Percentiles rank a stretch among this genome's conserved stretches.
phyloP scores from a whole-genome alignment of 2,797 vertebrate species.

The Benthosema pterotum region DNA sequence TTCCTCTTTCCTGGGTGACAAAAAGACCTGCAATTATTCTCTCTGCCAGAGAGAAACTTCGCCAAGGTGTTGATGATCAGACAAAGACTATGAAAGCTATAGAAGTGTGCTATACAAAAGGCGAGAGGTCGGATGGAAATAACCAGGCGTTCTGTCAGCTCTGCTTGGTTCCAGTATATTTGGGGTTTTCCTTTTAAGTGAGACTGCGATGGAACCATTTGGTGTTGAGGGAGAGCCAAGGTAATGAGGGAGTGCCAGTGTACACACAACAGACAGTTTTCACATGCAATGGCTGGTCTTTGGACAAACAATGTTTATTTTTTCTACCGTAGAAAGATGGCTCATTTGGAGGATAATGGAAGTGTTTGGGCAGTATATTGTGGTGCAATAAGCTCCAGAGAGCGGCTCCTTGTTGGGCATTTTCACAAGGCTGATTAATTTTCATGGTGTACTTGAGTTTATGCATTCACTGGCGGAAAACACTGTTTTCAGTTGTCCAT shows the following conservation, averaged over 20 bases:
- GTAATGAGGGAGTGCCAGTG: conserved; percentile 42
- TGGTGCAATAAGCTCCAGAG: too few relatives aligned
- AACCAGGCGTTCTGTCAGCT: conserved; percentile 35
- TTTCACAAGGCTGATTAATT: conserved; percentile 2
- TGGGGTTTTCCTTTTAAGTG: conserved; percentile 27
- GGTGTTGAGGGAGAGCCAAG: conserved; percentile 30
- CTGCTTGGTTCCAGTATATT: conserved; percentile 36
- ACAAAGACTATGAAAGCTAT: conserved; percentile 59
- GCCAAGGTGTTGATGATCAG: conserved; percentile 41
- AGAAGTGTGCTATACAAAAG: conserved; percentile 47
- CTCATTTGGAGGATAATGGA: neutral
- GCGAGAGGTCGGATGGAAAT: conserved; percentile 45
- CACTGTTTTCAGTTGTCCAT: too few relatives aligned
- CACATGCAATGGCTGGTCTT: too few relatives aligned
- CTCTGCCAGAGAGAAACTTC: conserved; percentile 26
- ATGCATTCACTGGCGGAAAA: too few relatives aligned
- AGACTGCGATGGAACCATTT: conserved; percentile 21
- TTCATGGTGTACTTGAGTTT: neutral
- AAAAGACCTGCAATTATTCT: conserved; percentile 35
- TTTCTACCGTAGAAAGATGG: neutral
- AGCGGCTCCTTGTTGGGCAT: neutral
- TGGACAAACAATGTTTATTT: conserved; percentile 4
- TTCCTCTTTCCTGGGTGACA: conserved; percentile 26
- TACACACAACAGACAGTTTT: conserved; percentile 20
- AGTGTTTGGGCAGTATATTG: neutral